phyloP scores from a whole-genome alignment of 2,888 invertebrate species.

The Acronicta aceris region DNA sequence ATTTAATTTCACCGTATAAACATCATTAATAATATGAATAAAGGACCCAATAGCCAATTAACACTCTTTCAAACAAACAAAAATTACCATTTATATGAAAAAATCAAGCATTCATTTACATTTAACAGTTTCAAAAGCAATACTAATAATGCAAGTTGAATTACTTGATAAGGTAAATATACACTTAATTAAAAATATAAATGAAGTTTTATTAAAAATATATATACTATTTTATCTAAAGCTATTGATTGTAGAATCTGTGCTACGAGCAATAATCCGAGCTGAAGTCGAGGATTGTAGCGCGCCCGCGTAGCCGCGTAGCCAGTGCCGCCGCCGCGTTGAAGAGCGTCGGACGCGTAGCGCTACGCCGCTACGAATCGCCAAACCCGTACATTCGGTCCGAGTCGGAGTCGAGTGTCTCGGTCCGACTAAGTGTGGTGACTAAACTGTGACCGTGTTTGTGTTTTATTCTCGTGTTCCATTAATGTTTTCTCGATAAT shows the following conservation, averaged over 20 bases:
- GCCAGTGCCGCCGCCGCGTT: constrained; percentile 82
- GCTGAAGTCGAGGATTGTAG: constrained; percentile 78
- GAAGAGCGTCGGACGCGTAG: constrained; percentile 76
- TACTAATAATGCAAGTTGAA: background rate
- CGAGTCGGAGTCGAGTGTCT: constrained; percentile 48
- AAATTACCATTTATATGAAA: constrained; percentile 9
- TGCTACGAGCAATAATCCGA: constrained; percentile 82
- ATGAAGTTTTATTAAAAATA: constrained; percentile 22
- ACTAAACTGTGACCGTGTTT: constrained; percentile 69
- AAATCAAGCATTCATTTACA: constrained; percentile 8
- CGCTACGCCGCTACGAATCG: constrained; percentile 60
- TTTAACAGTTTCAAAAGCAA: constrained; percentile 10
- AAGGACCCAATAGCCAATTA: constrained; percentile 28
- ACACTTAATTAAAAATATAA: constrained; percentile 4
- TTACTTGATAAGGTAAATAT: background rate
- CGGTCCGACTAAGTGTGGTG: constrained; percentile 53
- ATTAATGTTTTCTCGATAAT: constrained; percentile 49
- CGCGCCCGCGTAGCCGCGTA: constrained; percentile 81
- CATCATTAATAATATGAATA: background rate
- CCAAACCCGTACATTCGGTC: constrained; percentile 45
- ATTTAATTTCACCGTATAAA: background rate
- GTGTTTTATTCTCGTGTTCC: constrained; percentile 61
- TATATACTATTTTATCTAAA: constrained; percentile 62
- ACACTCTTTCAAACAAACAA: constrained; percentile 12
- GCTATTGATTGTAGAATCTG: constrained; percentile 85